Conservation (phyloP, 2,113 vertebrate genomes). For the Lamprotornis superbus region DNA sequence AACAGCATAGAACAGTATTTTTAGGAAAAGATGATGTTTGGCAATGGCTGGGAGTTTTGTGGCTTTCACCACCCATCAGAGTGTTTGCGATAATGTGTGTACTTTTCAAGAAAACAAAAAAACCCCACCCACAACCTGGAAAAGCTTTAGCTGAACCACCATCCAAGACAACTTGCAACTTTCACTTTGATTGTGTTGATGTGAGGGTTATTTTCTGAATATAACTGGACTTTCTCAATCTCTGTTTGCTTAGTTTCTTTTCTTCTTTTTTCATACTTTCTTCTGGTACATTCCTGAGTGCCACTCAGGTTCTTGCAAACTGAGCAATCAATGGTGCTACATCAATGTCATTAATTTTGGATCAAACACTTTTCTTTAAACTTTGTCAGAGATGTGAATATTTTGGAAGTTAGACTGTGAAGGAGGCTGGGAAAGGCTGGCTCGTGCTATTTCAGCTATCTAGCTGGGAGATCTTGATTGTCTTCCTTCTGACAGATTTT, state of each 20-base stretch:
- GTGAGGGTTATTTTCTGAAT: neutral
- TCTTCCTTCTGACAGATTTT: neutral
- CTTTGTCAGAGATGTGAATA: neutral
- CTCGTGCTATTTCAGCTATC: neutral
- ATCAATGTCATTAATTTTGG: neutral
- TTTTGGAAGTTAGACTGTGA: neutral
- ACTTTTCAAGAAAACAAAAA: neutral
- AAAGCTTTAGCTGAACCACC: neutral
- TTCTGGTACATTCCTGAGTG: neutral
- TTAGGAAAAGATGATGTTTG: constrained; percentile 2
- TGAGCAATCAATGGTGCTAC: neutral
- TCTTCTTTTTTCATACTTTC: neutral
- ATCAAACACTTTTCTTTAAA: neutral
- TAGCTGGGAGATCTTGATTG: neutral
- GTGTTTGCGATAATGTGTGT: neutral
- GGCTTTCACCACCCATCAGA: neutral
- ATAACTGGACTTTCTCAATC: neutral
- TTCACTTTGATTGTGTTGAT: neutral
- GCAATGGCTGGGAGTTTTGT: neutral
- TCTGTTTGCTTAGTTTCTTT: neutral
- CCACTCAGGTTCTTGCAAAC: neutral
- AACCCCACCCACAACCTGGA: neutral
- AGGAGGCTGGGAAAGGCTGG: neutral
- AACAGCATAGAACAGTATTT: neutral
- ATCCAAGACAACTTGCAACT: neutral